A percentile compares a stretch with the other conserved stretches of the same genome.
Conservation (phyloP, 2,113 vertebrate species). For the Proteles cristata region DNA sequence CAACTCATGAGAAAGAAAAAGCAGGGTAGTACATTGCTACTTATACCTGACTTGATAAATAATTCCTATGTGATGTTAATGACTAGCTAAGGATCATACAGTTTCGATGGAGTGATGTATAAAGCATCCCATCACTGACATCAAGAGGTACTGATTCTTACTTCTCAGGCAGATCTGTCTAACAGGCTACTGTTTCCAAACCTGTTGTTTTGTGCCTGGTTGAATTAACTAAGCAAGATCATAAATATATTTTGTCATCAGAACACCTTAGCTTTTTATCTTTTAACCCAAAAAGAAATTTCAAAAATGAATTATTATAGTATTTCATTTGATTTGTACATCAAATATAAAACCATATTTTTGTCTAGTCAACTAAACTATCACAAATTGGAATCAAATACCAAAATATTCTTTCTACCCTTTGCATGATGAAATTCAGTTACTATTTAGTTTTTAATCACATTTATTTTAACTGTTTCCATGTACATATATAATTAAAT, state of each 20-base stretch:
- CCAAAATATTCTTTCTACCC: background rate
- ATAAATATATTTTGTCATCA: background rate
- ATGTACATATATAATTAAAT: background rate
- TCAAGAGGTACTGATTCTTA: background rate
- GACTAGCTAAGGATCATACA: background rate
- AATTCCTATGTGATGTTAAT: background rate
- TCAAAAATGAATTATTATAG: background rate
- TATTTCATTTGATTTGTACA: constrained; percentile 7
- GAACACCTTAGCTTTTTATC: constrained; percentile 15
- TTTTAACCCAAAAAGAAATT: background rate
- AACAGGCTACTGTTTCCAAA: background rate
- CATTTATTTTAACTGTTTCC: background rate
- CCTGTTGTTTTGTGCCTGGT: background rate
- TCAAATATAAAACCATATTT: background rate
- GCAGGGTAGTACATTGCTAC: background rate
- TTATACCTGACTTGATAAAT: background rate
- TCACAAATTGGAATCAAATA: background rate
- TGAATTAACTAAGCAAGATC: constrained; percentile 34
- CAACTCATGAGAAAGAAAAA: background rate
- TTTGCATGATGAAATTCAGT: background rate
- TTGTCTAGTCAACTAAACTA: background rate
- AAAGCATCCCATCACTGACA: too few relatives aligned
- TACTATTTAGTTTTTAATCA: background rate
- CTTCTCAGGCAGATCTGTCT: background rate
- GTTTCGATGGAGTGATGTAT: background rate